A percentile compares a stretch with the other conserved stretches of the same genome.
phyloP scores from a whole-genome alignment of 2,797 vertebrate species.

The Australoheros facetus region DNA sequence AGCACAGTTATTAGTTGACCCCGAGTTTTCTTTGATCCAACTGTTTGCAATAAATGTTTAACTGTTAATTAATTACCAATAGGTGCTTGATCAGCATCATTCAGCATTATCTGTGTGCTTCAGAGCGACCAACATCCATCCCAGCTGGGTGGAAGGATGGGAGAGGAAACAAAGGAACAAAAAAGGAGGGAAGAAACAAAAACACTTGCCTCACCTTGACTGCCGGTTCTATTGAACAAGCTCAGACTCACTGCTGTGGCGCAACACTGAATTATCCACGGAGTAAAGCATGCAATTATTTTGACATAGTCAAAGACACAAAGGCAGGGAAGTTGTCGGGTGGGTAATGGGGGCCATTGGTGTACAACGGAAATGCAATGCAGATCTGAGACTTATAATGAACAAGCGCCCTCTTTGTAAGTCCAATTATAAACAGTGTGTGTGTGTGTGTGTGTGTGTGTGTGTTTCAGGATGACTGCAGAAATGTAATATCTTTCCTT shows the following conservation, averaged over 20 bases:
- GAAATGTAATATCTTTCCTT: not conserved
- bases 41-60: too few species aligned
- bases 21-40: not conserved
- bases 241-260: not conserved
- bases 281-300: constrained; percentile 49
- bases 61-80: too few species aligned
- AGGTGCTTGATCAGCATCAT: not conserved
- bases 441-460: not conserved
- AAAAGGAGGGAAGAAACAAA: not conserved
- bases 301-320: constrained; percentile 38
- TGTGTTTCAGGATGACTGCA: not conserved
- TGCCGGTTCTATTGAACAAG: not conserved
- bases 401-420: constrained; percentile 22
- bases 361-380: not conserved
- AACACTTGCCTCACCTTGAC: not conserved
- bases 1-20: not conserved
- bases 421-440: constrained; percentile 31
- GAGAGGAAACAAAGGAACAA: too few species aligned
- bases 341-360: constrained; percentile 25
- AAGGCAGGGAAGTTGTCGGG: constrained; percentile 23
- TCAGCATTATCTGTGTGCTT: not conserved
- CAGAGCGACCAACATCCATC: not conserved
- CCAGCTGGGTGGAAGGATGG: too few species aligned
- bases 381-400: constrained; percentile 26
- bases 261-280: constrained; percentile 22